A percentile compares a stretch with the other conserved stretches of the same genome.
Conservation (phyloP, 2,113 vertebrate species). For the Apaloderma vittatum region DNA sequence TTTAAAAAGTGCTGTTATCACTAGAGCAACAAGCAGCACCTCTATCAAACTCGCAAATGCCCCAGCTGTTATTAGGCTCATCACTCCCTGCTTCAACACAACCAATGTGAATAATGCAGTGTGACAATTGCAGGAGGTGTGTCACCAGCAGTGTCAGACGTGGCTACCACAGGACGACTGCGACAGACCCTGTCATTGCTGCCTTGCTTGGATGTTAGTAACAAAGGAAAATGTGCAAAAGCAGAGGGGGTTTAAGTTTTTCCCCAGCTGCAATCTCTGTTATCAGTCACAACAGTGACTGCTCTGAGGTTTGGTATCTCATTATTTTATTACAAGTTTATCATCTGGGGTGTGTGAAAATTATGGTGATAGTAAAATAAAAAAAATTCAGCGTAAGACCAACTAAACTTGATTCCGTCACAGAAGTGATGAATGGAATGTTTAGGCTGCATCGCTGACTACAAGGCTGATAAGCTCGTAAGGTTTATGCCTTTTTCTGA, state of each 20-base stretch:
- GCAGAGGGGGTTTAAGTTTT: not conserved
- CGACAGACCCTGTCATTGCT: rapidly evolving
- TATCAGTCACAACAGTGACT: not conserved
- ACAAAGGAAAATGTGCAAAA: not conserved
- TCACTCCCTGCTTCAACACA: not conserved
- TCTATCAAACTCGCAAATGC: not conserved
- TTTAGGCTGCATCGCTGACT: not conserved
- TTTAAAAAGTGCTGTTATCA: not conserved
- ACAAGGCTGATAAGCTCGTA: not conserved
- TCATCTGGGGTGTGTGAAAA: not conserved
- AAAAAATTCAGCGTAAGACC: not conserved
- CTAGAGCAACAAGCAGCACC: not conserved
- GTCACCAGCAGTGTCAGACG: not conserved
- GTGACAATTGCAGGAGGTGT: not conserved
- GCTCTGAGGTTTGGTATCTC: not conserved
- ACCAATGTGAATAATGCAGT: not conserved
- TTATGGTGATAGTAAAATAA: not conserved
- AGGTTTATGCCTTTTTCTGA: not conserved
- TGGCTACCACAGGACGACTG: not conserved
- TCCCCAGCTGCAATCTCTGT: not conserved
- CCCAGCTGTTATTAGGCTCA: not conserved
- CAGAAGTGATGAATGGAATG: not conserved
- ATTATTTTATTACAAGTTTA: not conserved
- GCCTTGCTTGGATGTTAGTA: not conserved
- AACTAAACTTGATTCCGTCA: not conserved